phyloP scores from a whole-genome alignment of 2,113 vertebrate genomes.

The Mastomys coucha region DNA sequence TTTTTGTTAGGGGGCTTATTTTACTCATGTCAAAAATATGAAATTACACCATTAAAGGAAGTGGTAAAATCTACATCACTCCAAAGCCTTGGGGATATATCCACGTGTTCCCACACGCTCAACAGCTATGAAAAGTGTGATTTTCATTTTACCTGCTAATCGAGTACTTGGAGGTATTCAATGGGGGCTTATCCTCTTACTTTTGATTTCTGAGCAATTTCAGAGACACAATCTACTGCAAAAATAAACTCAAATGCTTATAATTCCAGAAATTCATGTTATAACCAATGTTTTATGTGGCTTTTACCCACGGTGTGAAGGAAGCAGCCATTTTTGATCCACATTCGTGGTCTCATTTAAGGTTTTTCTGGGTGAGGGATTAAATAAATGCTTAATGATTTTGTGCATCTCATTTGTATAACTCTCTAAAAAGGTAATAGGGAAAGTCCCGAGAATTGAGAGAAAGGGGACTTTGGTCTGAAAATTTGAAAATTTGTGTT shows the following conservation, averaged over 20 bases:
- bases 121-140: conserved; percentile 81
- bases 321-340: conserved; percentile 10
- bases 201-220: conserved; percentile 84
- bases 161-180: conserved; percentile 84
- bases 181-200: conserved; percentile 81
- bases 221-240: conserved; percentile 56
- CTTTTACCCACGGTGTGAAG: neutral
- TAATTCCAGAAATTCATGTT: conserved; percentile 39
- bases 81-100: conserved; percentile 81
- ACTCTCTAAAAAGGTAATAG: conserved; percentile 22
- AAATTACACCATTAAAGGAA: conserved; percentile 87
- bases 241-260: conserved; percentile 69
- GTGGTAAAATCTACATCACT: conserved; percentile 82
- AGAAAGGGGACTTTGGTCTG: conserved; percentile 2
- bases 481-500: neutral
- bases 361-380: neutral
- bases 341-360: neutral
- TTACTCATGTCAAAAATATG: conserved; percentile 86
- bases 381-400: conserved; percentile 15
- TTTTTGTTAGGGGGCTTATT: conserved; percentile 84
- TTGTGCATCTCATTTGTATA: neutral
- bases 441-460: neutral
- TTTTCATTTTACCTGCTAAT: conserved; percentile 87
- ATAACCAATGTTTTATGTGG: conserved; percentile 22
- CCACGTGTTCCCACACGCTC: conserved; percentile 85